Conservation (phyloP, 1,140 invertebrate genomes). For the Probaryconus sp. region DNA sequence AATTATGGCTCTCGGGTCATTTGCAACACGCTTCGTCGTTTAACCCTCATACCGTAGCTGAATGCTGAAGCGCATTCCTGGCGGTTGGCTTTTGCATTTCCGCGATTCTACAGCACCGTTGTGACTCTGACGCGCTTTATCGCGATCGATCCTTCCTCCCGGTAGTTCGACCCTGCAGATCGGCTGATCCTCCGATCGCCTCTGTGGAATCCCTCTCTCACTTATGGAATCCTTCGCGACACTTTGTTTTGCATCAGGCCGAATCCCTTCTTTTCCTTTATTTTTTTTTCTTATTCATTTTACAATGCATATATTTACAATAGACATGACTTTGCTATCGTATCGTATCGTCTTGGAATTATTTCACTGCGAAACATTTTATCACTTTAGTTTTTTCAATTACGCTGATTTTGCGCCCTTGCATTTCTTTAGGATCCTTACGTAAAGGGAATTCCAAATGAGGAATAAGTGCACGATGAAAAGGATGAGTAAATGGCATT, state of each 20-base stretch:
- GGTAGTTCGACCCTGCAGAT: conserved; percentile 53
- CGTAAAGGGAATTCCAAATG: too few species aligned
- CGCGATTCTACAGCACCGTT: conserved; percentile 61
- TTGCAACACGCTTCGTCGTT: conserved; percentile 78
- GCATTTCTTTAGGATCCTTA: too few species aligned
- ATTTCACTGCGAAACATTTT: conserved; percentile 41
- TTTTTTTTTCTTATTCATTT: too few species aligned
- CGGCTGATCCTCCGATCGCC: conserved; percentile 54
- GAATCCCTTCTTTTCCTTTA: conserved; percentile 24
- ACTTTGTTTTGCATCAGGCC: conserved; percentile 43
- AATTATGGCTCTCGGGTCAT: conserved; percentile 74
- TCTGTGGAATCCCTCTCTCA: conserved; percentile 41
- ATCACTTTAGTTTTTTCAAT: too few species aligned
- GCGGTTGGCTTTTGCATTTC: conserved; percentile 67
- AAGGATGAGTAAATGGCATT: too few species aligned
- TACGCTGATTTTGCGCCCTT: too few species aligned
- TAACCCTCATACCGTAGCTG: conserved; percentile 73
- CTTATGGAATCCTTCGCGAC: conserved; percentile 55
- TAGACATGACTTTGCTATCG: conserved; percentile 29
- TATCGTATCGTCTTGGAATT: conserved; percentile 1
- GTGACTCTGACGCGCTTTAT: conserved; percentile 64
- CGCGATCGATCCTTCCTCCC: conserved; percentile 64
- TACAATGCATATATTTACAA: conserved; percentile 28
- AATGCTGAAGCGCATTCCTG: conserved; percentile 69
- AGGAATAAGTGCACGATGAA: too few species aligned